phyloP scores from a whole-genome alignment of 2,888 invertebrate species.

The Incurvaria masculella region DNA sequence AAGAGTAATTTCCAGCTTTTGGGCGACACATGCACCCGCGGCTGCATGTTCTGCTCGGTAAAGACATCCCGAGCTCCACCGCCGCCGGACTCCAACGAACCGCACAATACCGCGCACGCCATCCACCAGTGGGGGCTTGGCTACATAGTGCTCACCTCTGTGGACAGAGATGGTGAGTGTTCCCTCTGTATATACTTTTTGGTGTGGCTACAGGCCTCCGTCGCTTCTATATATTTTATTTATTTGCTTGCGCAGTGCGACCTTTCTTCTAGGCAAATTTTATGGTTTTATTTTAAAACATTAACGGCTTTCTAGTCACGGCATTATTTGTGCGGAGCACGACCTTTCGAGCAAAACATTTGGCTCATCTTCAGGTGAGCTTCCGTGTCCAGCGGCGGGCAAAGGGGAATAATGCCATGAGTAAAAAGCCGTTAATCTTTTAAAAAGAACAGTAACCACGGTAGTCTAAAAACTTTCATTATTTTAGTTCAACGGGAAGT shows the following conservation, averaged over 20 bases:
- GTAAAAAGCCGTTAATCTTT: too few relatives aligned
- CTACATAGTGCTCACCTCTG: slow-evolving; percentile 97
- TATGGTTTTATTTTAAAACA: too few relatives aligned
- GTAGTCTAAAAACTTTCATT: too few relatives aligned
- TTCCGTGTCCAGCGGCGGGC: too few relatives aligned
- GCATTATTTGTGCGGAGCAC: too few relatives aligned
- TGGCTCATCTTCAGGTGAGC: too few relatives aligned
- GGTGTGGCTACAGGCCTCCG: background rate
- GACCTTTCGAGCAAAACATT: too few relatives aligned
- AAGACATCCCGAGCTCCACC: slow-evolving; percentile 93
- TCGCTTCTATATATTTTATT: background rate
- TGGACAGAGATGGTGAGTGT: slow-evolving; percentile 89
- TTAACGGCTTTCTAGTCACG: too few relatives aligned
- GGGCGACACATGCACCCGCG: slow-evolving; percentile 99
- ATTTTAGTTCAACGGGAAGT: too few relatives aligned
- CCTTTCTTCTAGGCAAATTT: too few relatives aligned
- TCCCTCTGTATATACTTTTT: background rate
- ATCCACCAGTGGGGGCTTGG: slow-evolving; percentile 94
- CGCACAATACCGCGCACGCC: slow-evolving; percentile 88
- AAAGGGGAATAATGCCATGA: too few relatives aligned
- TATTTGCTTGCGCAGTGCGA: background rate
- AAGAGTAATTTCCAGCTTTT: slow-evolving; percentile 81
- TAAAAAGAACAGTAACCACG: too few relatives aligned
- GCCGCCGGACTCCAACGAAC: slow-evolving; percentile 86
- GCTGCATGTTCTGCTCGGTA: slow-evolving; percentile 97